Evolutionary conservation across 1,140 invertebrate genomes (phyloP).

Genomic region (Plectrocnemia conspersa): DNA sequence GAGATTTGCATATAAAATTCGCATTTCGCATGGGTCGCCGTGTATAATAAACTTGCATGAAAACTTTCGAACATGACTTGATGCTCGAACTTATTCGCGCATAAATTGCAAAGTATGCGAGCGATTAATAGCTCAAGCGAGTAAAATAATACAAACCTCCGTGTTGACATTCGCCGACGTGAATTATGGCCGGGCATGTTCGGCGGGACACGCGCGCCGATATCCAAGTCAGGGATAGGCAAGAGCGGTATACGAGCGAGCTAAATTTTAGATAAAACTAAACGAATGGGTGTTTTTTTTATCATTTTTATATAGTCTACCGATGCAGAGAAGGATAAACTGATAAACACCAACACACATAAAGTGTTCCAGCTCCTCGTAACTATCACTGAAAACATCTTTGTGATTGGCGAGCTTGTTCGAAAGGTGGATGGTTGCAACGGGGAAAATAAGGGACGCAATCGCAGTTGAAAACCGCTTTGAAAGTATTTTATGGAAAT

Average conservation of each 20-base stretch:
- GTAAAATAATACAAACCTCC: slow-evolving; percentile 31
- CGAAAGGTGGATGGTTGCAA: no score
- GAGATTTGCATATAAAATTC: slow-evolving; percentile 30
- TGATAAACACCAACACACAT: no score
- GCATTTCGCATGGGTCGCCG: slow-evolving; percentile 16
- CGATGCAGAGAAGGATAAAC: no score
- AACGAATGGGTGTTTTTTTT: no score
- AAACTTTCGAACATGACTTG: slow-evolving; percentile 33
- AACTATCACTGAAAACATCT: no score
- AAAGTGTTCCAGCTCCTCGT: no score
- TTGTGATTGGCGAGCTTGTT: no score
- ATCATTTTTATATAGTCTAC: no score
- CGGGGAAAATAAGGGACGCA: no score
- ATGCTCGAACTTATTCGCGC: slow-evolving; percentile 26
- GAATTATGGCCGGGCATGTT: slow-evolving; percentile 24
- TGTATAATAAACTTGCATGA: slow-evolving; percentile 28
- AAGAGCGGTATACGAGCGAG: background rate
- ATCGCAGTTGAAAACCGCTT: no score
- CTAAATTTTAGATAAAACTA: no score
- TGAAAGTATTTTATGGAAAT: no score
- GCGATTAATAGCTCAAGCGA: slow-evolving; percentile 32
- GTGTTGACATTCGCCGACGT: slow-evolving; percentile 30
- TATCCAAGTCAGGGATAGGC: background rate
- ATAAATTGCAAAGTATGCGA: slow-evolving; percentile 33
- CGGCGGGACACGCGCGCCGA: slow-evolving; percentile 8